Evolutionary conservation across 2,888 invertebrate genomes (phyloP).

Genomic region (Pemphredon lugubris): DNA sequence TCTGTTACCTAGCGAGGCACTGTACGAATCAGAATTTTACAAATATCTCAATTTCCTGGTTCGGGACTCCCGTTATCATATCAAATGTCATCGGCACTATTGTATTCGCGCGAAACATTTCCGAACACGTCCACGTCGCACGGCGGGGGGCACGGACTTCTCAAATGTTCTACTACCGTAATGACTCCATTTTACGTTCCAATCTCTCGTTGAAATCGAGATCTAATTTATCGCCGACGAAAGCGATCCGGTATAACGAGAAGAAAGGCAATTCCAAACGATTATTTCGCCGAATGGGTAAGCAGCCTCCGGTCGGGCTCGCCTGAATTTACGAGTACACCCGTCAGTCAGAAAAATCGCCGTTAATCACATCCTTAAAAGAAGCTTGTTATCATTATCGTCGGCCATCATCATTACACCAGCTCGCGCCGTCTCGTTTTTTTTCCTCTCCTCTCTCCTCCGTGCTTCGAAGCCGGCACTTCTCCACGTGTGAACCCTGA

Average conservation of each 20-base stretch:
- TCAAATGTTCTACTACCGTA: too few relatives aligned
- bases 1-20: too few relatives aligned
- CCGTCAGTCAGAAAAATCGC: constrained; percentile 19
- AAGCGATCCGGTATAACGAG: constrained; percentile 4
- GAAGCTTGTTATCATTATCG: constrained; percentile 33
- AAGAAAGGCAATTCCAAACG: constrained; percentile 30
- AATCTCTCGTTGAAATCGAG: constrained; percentile 1
- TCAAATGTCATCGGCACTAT: too few relatives aligned
- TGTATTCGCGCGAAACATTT: too few relatives aligned
- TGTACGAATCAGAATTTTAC: too few relatives aligned
- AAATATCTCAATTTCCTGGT: too few relatives aligned
- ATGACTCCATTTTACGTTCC: constrained; percentile 4
- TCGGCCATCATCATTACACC: constrained; percentile 33
- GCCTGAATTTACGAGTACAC: constrained; percentile 12
- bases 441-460: constrained; percentile 4
- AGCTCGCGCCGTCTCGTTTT: constrained; percentile 11
- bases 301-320: background rate
- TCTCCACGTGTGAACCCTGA: constrained; percentile 22
- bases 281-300: constrained; percentile 7
- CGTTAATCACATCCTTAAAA: constrained; percentile 33
- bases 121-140: too few relatives aligned
- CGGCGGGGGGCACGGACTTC: too few relatives aligned
- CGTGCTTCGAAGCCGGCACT: constrained; percentile 1
- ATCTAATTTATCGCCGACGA: constrained; percentile 6
- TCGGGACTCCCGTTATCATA: too few relatives aligned